Evolutionary conservation across 2,113 vertebrate genomes (phyloP).

Genomic region (Menura novaehollandiae): DNA sequence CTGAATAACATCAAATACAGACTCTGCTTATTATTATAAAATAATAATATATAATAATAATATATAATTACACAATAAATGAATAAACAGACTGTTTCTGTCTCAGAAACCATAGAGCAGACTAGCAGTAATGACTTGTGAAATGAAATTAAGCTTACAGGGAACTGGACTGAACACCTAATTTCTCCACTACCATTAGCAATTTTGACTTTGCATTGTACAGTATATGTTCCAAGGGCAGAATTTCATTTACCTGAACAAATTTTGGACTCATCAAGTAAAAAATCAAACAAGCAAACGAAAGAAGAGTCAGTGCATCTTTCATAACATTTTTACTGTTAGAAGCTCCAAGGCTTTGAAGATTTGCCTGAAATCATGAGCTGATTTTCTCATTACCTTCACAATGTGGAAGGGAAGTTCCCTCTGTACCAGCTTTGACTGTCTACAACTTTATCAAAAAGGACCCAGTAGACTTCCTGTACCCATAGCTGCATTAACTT

Average conservation of each 20-base stretch:
- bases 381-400: conserved; percentile 28
- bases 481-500: conserved; percentile 58
- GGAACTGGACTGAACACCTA: neutral
- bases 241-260: conserved; percentile 51
- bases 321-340: conserved; percentile 60
- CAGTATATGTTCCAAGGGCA: neutral
- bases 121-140: conserved; percentile 39
- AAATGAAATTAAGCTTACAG: conserved; percentile 40
- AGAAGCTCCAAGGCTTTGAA: conserved; percentile 30
- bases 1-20: neutral
- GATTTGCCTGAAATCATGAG: conserved; percentile 43
- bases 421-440: neutral
- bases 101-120: conserved; percentile 14
- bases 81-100: conserved; percentile 46
- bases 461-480: conserved; percentile 23
- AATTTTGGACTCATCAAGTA: conserved; percentile 30
- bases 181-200: conserved; percentile 38
- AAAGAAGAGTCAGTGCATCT: conserved; percentile 24
- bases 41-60: too few relatives aligned
- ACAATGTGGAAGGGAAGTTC: conserved; percentile 35
- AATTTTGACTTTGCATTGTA: conserved; percentile 40
- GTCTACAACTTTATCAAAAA: conserved; percentile 38
- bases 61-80: too few relatives aligned
- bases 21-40: neutral
- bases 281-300: conserved; percentile 33